Base-by-base conservation (phyloP, 2,113 vertebrate genomes). In the Dunckerocampus dactyliophorus region DNA sequence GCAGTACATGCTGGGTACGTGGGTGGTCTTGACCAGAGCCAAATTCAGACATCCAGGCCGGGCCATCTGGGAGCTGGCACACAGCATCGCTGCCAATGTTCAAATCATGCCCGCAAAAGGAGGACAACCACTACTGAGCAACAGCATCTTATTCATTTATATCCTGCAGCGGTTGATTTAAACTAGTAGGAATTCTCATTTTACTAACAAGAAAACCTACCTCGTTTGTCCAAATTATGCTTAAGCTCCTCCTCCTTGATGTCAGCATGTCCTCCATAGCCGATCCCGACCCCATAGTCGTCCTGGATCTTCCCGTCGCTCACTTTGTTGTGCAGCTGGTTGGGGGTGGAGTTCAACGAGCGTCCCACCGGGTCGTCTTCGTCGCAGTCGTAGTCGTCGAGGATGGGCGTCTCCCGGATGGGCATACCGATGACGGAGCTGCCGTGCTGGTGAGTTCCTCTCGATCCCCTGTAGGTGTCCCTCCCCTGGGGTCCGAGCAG, bases 321-420 rank as follows among this genome's bases (percentile, higher is more conserved):
- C 47, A 93, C 55, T 22, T 3, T 92, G 84, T 0, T 81, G 59
- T 90, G 87, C 56, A 88, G 79, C 70, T 88, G 87, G 71, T 82
- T 87, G 42, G 87, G 88, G 5, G 82, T 86, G 75, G 87, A 86
- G 76, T 82, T 89, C 0, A 73, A 77, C 0, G 87, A 88, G 59
- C 88, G 88, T 21, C 82, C 85, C 0, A 85, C 90, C 1, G 91
- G 92, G 1, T 97, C 95, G 0, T 95, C 94, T 0, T 98, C 95
- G 4, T 97, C 95, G 0, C 91, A 95, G 86, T 98, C 96, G 0
- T 94, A 97, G 80, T 99, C 97, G 0, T 99, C 96, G 20, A 99
- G 88, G 77, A 99, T 98, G 61, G 97, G 95, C 0, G 96, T 99
- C 89, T 98, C 97, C 0, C 96, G 93, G 76, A 99, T 96, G 66